phyloP scores from a whole-genome alignment of 2,113 vertebrate genomes.

The Cheilinus undulatus region DNA sequence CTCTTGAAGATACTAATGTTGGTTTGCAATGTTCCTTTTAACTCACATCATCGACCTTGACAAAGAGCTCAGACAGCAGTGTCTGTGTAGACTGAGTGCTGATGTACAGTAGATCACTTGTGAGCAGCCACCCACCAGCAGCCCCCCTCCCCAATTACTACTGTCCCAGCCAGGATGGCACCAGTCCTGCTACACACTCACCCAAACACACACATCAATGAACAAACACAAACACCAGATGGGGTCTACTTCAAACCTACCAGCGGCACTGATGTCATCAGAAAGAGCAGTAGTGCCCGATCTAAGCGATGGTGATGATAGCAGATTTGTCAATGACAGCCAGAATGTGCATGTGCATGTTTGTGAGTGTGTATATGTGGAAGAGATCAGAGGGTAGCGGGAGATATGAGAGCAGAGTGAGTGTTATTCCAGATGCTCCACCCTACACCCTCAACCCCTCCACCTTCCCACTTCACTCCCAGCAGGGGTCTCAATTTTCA shows the following conservation, averaged over 20 bases:
- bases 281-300: slow-evolving; percentile 33
- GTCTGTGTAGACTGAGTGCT: slow-evolving; percentile 30
- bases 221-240: slow-evolving; percentile 33
- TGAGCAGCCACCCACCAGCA: slow-evolving; percentile 30
- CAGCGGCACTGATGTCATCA: slow-evolving; percentile 60
- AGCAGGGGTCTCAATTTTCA: slow-evolving; percentile 70
- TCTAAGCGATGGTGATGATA: slow-evolving; percentile 31
- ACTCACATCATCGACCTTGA: too few species aligned
- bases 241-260: slow-evolving; percentile 50
- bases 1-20: too few species aligned
- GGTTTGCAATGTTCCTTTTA: too few species aligned
- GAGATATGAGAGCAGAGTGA: slow-evolving; percentile 55
- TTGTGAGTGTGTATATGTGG: slow-evolving; percentile 11
- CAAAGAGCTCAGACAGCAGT: too few species aligned
- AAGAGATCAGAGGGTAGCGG: slow-evolving; percentile 59
- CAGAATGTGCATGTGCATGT: neutral
- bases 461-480: slow-evolving; percentile 51
- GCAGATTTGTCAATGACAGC: slow-evolving; percentile 35
- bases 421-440: slow-evolving; percentile 78
- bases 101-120: slow-evolving; percentile 48
- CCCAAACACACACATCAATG: slow-evolving; percentile 17
- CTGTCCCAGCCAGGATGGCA: slow-evolving; percentile 69
- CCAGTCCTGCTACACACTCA: slow-evolving; percentile 51
- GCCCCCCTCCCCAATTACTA: slow-evolving; percentile 17
- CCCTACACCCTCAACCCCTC: slow-evolving; percentile 14